These are phyloP conservation scores for Hirudo medicinalis DNA, from an alignment of 1,140 invertebrate species.

Conservation along the genomic window DNA sequence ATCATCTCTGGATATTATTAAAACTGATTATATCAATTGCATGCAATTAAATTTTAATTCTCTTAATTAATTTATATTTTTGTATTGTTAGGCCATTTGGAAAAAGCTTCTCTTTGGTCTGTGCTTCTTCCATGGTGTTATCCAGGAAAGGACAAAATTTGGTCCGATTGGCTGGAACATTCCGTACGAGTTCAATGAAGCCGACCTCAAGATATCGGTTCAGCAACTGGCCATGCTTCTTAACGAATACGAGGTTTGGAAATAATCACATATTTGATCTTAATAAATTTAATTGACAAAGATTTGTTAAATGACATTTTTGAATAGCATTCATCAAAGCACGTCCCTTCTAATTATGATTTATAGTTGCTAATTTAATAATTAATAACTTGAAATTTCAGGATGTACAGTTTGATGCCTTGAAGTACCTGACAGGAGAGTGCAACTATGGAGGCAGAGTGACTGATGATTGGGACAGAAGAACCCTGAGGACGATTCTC, in stretches of 20 bases:
- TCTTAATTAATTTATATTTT: neutral
- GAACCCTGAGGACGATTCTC: conserved; percentile 64
- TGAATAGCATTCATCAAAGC: no score
- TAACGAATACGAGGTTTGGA: conserved; percentile 46
- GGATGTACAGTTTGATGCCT: conserved; percentile 70
- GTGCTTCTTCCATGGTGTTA: conserved; percentile 84
- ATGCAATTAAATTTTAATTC: neutral
- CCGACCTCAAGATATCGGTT: conserved; percentile 73
- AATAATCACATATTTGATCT: neutral
- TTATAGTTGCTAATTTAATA: no score
- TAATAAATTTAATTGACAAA: no score
- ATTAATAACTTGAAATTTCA: conserved; percentile 17
- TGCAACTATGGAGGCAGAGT: conserved; percentile 87
- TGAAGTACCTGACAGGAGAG: conserved; percentile 79
- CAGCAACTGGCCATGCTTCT: conserved; percentile 62
- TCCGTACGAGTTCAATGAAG: conserved; percentile 87
- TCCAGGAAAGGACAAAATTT: conserved; percentile 79
- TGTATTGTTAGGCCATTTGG: conserved; percentile 49
- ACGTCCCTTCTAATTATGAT: no score
- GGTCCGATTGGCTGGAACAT: conserved; percentile 84
- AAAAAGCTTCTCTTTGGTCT: conserved; percentile 74
- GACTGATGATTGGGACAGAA: conserved; percentile 83
- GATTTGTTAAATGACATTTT: no score
- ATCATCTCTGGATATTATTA: neutral
- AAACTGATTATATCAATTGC: no score